phyloP scores from a whole-genome alignment of 2,888 invertebrate species.

The Scaeva pyrastri region DNA sequence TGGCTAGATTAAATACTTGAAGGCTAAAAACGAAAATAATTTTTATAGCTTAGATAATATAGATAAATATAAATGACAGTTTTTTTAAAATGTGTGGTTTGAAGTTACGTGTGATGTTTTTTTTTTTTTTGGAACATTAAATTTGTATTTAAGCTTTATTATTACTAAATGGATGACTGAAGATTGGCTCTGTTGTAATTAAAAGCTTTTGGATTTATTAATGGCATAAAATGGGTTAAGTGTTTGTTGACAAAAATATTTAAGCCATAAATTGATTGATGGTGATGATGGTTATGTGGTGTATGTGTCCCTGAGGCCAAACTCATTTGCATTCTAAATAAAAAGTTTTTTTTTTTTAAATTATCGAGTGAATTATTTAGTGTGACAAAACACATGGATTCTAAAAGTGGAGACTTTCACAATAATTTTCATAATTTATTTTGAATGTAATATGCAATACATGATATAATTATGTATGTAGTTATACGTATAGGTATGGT shows the following conservation, averaged over 20 bases:
- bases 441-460: no score
- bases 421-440: no score
- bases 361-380: no score
- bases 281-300: neutral
- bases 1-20: conserved; percentile 74
- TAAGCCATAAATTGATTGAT: conserved; percentile 21
- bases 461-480: no score
- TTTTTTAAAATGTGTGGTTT: no score
- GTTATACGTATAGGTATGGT: no score
- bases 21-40: conserved; percentile 54
- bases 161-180: neutral
- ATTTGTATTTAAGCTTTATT: neutral
- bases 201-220: conserved; percentile 59
- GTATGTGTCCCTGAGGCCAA: neutral
- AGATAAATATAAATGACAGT: neutral
- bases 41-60: conserved; percentile 55
- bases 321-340: neutral
- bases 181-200: conserved; percentile 47
- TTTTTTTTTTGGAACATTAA: no score
- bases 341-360: neutral
- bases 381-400: neutral
- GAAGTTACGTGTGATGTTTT: no score
- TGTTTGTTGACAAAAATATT: conserved; percentile 69
- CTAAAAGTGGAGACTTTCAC: no score
- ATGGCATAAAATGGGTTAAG: conserved; percentile 67